Conservation (phyloP, 2,113 vertebrate genomes). For the Gobiocypris rarus region DNA sequence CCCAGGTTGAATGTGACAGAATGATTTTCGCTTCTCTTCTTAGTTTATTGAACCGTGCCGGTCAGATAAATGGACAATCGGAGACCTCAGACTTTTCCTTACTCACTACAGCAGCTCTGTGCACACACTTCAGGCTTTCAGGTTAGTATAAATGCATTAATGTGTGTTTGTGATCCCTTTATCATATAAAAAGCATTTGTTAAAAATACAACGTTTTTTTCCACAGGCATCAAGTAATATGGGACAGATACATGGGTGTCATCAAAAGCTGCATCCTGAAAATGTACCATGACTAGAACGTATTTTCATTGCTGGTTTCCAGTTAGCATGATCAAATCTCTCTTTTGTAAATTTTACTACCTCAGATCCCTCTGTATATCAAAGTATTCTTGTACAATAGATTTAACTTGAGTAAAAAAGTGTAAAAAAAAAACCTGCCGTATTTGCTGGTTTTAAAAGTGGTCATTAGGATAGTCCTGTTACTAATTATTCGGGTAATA, state of each 20-base stretch:
- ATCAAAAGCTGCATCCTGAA: constrained; percentile 87
- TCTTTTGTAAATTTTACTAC: background rate
- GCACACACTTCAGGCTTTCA: constrained; percentile 79
- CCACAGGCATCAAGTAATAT: constrained; percentile 83
- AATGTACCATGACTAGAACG: constrained; percentile 82
- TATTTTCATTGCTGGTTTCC: background rate
- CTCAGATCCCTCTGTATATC: background rate
- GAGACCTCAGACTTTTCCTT: constrained; percentile 74
- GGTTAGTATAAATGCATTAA: constrained; percentile 71
- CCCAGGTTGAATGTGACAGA: constrained; percentile 20
- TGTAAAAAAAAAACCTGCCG: background rate
- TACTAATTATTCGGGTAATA: constrained; percentile 6
- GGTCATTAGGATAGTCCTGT: constrained; percentile 21
- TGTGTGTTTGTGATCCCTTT: background rate
- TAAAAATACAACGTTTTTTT: background rate
- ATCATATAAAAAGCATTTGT: background rate
- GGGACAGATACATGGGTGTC: constrained; percentile 89
- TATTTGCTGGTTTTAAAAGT: background rate
- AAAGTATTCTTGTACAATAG: background rate
- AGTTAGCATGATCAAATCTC: constrained; percentile 24
- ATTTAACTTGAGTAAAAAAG: background rate
- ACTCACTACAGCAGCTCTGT: constrained; percentile 74
- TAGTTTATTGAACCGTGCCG: constrained; percentile 80
- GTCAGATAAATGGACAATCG: constrained; percentile 73
- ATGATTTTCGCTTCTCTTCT: constrained; percentile 26